phyloP scores from a whole-genome alignment of 2,113 vertebrate species.

The Clarias magur region DNA sequence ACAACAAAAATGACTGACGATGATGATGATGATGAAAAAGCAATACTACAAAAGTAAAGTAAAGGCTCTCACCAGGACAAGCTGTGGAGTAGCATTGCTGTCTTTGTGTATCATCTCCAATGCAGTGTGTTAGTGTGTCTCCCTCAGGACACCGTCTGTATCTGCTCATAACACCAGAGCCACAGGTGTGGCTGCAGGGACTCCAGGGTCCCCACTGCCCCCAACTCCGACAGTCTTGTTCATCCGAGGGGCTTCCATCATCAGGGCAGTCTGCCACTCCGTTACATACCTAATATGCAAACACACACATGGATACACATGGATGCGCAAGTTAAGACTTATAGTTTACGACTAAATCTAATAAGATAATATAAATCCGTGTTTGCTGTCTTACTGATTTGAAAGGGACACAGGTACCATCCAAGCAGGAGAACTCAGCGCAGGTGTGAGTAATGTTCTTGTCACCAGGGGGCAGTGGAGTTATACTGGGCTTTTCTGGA shows the following conservation, averaged over 20 bases:
- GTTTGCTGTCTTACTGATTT: conserved; percentile 66
- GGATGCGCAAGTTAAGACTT: background rate
- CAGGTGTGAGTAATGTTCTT: conserved; percentile 68
- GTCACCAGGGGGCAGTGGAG: conserved; percentile 52
- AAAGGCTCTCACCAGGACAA: conserved; percentile 73
- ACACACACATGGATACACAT: background rate
- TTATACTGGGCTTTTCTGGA: conserved; percentile 61
- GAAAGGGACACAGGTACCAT: conserved; percentile 79
- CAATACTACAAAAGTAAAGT: background rate
- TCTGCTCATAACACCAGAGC: conserved; percentile 70
- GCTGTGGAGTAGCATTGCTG: conserved; percentile 79
- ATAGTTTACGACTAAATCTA: background rate
- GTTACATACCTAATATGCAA: conserved; percentile 77
- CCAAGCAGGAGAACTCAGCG: conserved; percentile 76
- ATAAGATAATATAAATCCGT: background rate
- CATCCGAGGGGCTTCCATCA: conserved; percentile 64
- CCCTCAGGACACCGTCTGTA: conserved; percentile 67
- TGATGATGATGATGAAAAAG: background rate
- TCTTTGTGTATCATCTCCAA: conserved; percentile 68
- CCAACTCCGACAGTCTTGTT: conserved; percentile 78
- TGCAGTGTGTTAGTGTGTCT: conserved; percentile 69
- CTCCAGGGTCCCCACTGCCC: conserved; percentile 80
- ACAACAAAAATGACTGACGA: too few species aligned
- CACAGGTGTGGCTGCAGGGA: conserved; percentile 78
- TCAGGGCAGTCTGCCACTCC: conserved; percentile 75